Evolutionary conservation across 2,797 vertebrate species (phyloP).

Genomic region (Betta splendens): DNA sequence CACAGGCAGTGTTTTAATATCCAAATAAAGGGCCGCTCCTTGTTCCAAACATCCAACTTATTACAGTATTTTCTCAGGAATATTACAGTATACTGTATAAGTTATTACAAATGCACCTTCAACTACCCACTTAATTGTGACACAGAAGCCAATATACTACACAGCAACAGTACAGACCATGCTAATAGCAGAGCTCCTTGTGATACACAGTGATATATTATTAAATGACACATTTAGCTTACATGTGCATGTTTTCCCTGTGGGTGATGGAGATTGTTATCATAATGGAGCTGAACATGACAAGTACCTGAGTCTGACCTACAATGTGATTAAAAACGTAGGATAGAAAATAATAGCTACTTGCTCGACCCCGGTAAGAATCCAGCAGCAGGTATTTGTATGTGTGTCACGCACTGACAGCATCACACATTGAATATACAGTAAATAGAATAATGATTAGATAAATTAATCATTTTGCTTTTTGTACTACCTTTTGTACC

Average conservation of each 20-base stretch:
- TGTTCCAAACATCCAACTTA: background rate
- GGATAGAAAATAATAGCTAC: constrained; percentile 14
- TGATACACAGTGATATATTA: background rate
- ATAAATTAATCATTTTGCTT: constrained; percentile 98
- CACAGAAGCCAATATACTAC: background rate
- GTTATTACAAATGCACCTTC: background rate
- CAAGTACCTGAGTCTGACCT: constrained; percentile 27
- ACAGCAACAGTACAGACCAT: background rate
- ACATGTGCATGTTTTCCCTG: constrained; percentile 20
- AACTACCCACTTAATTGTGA: background rate
- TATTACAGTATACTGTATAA: background rate
- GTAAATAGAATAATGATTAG: constrained; percentile 95
- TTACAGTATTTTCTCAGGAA: background rate
- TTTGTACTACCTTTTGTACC: constrained; percentile 82
- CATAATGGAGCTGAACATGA: constrained; percentile 31
- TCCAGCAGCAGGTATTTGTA: constrained; percentile 38
- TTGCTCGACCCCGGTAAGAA: constrained; percentile 12
- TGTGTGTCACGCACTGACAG: constrained; percentile 83
- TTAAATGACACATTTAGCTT: constrained; percentile 28
- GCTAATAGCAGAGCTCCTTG: constrained; percentile 12
- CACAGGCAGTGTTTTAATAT: background rate
- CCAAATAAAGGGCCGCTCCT: background rate
- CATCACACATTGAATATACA: constrained; percentile 87
- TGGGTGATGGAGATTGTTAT: constrained; percentile 23
- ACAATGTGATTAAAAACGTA: constrained; percentile 34